These are phyloP conservation scores for Hydrotaea diabolus DNA, from an alignment of 2,888 invertebrate species.

Conservation along the genomic window DNA sequence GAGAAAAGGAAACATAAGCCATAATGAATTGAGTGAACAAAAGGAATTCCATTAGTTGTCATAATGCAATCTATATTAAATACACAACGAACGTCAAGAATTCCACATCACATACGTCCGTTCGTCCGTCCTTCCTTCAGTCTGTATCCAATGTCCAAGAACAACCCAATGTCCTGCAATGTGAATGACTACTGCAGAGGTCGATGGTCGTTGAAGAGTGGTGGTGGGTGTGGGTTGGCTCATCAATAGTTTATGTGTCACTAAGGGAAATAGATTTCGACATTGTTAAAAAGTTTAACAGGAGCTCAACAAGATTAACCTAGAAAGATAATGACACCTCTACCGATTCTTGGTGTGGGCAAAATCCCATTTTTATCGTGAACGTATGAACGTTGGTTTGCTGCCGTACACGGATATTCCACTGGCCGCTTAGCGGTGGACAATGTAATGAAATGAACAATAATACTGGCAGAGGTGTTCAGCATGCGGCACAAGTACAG, in stretches of 20 bases:
- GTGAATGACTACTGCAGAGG: background rate
- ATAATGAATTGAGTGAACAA: conserved; percentile 32
- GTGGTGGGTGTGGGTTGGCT: background rate
- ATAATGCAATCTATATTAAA: conserved; percentile 54
- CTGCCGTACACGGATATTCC: background rate
- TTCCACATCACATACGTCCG: background rate
- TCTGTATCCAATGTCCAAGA: no score
- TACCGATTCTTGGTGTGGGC: conserved; percentile 5
- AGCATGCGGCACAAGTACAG: background rate
- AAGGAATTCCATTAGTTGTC: conserved; percentile 57
- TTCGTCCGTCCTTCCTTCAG: no score
- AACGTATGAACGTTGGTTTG: background rate
- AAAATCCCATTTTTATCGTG: background rate
- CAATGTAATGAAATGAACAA: background rate
- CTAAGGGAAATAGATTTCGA: background rate
- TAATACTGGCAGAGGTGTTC: background rate
- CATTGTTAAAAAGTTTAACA: conserved; percentile 27
- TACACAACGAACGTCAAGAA: background rate
- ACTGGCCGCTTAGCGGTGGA: background rate
- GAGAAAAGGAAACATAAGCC: background rate
- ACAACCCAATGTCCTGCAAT: background rate
- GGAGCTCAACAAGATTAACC: conserved; percentile 34
- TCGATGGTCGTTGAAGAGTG: background rate
- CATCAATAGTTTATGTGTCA: conserved; percentile 9
- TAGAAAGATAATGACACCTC: conserved; percentile 16